Evolutionary conservation across 2,888 invertebrate genomes (phyloP).

Genomic region (Dysmachus trigonus): DNA sequence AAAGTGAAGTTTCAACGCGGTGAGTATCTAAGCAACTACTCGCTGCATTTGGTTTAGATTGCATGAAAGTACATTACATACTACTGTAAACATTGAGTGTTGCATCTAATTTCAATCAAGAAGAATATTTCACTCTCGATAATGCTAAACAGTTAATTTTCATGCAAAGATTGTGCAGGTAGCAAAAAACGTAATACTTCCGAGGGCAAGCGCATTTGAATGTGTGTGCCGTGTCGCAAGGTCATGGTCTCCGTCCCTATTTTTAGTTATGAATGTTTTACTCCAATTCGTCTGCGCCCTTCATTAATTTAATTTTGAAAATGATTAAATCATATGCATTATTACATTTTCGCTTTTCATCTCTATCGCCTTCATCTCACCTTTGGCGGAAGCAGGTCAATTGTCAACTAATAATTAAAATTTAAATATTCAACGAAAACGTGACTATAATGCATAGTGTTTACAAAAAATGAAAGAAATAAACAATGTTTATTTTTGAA

Average conservation of each 20-base stretch:
- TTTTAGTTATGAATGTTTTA: background rate
- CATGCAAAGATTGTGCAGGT: background rate
- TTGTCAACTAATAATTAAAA: background rate
- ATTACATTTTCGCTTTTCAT: background rate
- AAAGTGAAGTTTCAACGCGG: background rate
- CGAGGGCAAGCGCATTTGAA: background rate
- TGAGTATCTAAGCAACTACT: background rate
- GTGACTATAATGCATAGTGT: background rate
- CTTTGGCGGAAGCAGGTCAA: background rate
- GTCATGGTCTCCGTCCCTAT: background rate
- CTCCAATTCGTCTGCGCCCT: background rate
- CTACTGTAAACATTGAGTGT: background rate
- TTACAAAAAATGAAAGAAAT: background rate
- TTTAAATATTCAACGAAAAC: background rate
- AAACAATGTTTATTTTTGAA: background rate
- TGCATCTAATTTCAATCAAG: background rate
- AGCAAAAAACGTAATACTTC: background rate
- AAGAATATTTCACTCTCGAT: background rate
- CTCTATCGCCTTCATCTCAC: background rate
- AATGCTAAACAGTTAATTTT: background rate
- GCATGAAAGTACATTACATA: background rate
- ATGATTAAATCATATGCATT: background rate
- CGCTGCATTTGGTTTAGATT: background rate
- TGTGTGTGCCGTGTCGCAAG: background rate
- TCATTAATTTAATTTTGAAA: background rate